These are phyloP conservation scores for Trichonephila clavata DNA, from an alignment of 1,140 invertebrate genomes.

Conservation along the genomic window DNA sequence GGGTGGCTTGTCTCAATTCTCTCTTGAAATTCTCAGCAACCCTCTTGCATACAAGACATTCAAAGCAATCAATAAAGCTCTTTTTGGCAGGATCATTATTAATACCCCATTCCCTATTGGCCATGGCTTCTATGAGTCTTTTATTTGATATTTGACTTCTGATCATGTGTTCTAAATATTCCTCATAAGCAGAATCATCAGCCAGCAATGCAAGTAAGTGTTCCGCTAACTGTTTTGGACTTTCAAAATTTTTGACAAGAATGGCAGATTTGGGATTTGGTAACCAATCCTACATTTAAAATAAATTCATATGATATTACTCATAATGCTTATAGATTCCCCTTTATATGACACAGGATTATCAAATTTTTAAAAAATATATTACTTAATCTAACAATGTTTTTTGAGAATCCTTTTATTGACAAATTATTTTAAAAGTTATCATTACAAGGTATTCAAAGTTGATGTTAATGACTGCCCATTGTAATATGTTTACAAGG, in stretches of 20 bases:
- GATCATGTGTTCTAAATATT: slow-evolving; percentile 81
- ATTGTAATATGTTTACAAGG: too few relatives aligned
- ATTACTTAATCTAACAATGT: too few relatives aligned
- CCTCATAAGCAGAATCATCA: slow-evolving; percentile 84
- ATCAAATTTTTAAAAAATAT: too few relatives aligned
- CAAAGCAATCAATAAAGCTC: slow-evolving; percentile 84
- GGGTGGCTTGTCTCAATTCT: background rate
- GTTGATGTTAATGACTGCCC: too few relatives aligned
- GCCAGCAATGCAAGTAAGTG: slow-evolving; percentile 83
- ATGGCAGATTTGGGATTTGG: slow-evolving; percentile 86
- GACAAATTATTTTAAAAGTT: too few relatives aligned
- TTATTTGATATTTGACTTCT: slow-evolving; percentile 79
- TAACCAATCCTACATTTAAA: slow-evolving; percentile 84
- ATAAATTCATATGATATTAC: too few relatives aligned
- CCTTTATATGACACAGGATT: too few relatives aligned
- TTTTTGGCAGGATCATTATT: slow-evolving; percentile 80
- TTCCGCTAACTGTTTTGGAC: slow-evolving; percentile 83
- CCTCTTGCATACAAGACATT: slow-evolving; percentile 85
- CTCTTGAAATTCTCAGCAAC: slow-evolving; percentile 77
- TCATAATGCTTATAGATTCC: too few relatives aligned
- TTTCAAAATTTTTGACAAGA: slow-evolving; percentile 84
- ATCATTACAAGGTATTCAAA: too few relatives aligned
- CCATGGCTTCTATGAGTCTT: slow-evolving; percentile 81
- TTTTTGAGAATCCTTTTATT: too few relatives aligned
- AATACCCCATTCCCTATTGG: slow-evolving; percentile 80